Percentiles rank a stretch among this genome's conserved stretches.
Evolutionary conservation across 2,113 vertebrate species (phyloP).

Genomic region (Oreochromis spilurus): DNA sequence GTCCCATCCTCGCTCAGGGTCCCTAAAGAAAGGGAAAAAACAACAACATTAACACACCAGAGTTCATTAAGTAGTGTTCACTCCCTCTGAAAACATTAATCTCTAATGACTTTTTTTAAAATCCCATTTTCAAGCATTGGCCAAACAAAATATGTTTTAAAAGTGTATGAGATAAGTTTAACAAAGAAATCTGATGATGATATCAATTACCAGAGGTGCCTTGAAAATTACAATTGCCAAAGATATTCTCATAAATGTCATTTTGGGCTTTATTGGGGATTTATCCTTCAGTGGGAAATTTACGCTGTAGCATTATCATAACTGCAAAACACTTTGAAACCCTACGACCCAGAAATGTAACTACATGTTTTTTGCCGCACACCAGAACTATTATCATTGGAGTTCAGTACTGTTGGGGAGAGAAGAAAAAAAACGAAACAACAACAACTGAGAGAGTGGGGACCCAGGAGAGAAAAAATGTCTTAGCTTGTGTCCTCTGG

Average conservation of each 20-base stretch:
- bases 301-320: neutral
- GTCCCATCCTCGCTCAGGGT: slow-evolving; percentile 88
- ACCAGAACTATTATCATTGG: neutral
- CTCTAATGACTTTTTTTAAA: neutral
- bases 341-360: neutral
- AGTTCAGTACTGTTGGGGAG: neutral
- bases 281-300: neutral
- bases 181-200: neutral
- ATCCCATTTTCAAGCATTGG: neutral
- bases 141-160: neutral
- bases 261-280: neutral
- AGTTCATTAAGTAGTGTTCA: neutral
- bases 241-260: neutral
- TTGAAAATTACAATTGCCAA: neutral
- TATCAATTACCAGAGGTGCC: neutral
- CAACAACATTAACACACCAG: neutral
- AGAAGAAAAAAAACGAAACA: too few relatives aligned
- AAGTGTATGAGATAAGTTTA: neutral
- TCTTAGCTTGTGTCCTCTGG: neutral
- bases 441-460: neutral
- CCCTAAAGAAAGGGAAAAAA: slow-evolving; percentile 59
- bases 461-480: neutral
- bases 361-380: neutral
- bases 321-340: neutral
- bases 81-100: neutral